Percentiles rank a stretch among this genome's conserved stretches.
Conservation (phyloP, 92 coral and sea anemone species). For the Galaxea fascicularis region DNA sequence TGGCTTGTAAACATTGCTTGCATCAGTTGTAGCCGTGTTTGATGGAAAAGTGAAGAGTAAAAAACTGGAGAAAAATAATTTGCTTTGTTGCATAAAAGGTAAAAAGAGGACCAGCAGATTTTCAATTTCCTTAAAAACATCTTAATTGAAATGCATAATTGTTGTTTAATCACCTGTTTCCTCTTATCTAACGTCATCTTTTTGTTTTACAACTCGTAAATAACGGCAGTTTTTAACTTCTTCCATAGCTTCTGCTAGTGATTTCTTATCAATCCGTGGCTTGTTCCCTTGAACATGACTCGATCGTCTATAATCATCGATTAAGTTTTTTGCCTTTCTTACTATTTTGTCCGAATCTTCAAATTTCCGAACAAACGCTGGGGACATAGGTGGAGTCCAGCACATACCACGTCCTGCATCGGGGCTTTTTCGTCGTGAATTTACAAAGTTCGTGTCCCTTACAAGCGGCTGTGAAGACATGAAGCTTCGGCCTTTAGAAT, state of each 20-base stretch:
- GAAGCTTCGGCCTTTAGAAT: constrained; percentile 31
- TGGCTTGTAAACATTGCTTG: too few species aligned
- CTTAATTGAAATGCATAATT: neutral
- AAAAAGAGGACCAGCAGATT: neutral
- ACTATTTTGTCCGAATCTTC: constrained; percentile 68
- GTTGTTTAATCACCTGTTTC: constrained; percentile 28
- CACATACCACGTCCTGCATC: neutral
- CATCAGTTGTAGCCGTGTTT: too few species aligned
- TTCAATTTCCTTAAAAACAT: neutral
- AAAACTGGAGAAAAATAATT: too few species aligned
- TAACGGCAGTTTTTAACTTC: constrained; percentile 83
- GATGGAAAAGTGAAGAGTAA: too few species aligned
- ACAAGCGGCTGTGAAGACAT: constrained; percentile 8
- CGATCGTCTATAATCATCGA: constrained; percentile 63
- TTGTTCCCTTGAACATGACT: neutral
- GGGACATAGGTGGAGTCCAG: constrained; percentile 71
- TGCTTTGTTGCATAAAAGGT: too few species aligned
- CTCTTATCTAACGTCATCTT: constrained; percentile 4
- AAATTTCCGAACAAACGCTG: constrained; percentile 76
- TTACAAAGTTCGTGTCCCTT: constrained; percentile 1
- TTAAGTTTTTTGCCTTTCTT: constrained; percentile 52
- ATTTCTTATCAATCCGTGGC: constrained; percentile 22
- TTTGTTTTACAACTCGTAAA: constrained; percentile 64
- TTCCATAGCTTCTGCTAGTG: constrained; percentile 73
- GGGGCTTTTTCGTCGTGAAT: constrained; percentile 7